Evolutionary conservation across 2,113 vertebrate species (phyloP).

Genomic region (Hipposideros armiger): DNA sequence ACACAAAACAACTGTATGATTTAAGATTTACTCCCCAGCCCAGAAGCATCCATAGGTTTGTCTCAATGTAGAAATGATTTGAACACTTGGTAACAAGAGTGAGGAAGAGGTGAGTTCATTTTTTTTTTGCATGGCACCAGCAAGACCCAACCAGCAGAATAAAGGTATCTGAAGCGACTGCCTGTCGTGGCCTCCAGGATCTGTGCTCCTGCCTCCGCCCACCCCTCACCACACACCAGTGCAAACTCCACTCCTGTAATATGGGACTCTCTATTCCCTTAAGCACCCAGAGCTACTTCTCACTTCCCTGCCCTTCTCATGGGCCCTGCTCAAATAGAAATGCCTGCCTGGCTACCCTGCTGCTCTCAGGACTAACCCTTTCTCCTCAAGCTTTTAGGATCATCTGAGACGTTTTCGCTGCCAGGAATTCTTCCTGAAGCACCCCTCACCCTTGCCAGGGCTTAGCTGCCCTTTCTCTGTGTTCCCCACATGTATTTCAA

Average conservation of each 20-base stretch:
- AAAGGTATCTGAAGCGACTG: neutral
- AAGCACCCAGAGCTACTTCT: rapidly evolving
- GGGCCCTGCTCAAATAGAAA: neutral
- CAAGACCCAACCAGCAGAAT: rapidly evolving
- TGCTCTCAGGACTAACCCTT: neutral
- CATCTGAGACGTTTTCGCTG: neutral
- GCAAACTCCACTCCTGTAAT: neutral
- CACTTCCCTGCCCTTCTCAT: rapidly evolving
- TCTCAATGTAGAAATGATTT: neutral
- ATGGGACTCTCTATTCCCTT: neutral
- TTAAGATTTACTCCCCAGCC: neutral
- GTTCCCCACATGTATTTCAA: rapidly evolving
- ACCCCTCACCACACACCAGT: rapidly evolving
- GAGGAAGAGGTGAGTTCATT: neutral
- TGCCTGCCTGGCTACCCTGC: rapidly evolving
- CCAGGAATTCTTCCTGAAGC: neutral
- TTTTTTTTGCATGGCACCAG: neutral
- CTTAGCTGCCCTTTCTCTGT: no score
- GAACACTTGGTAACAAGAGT: neutral
- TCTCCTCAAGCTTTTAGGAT: neutral
- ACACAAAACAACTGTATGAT: constrained; percentile 58
- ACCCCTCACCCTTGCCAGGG: neutral
- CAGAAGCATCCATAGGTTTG: neutral
- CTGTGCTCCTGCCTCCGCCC: no score
- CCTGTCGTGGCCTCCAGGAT: neutral